Evolutionary conservation across 23 tunicate genomes (phyloP).

Genomic region (Trididemnum miniatum): DNA sequence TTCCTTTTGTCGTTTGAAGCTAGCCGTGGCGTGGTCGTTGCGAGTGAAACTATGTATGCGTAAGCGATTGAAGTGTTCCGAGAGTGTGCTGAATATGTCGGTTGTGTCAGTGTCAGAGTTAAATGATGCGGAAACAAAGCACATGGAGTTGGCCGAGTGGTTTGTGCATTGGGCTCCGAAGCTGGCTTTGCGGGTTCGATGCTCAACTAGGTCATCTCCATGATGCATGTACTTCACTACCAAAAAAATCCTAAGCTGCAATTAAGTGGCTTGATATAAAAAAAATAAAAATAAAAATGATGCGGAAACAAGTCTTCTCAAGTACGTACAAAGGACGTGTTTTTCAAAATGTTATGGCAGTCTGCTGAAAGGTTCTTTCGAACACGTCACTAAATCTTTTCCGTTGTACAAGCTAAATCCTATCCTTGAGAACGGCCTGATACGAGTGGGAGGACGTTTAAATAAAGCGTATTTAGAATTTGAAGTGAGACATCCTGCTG

Average conservation of each 20-base stretch:
- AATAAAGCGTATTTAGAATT: neutral
- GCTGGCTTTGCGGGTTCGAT: too few species aligned
- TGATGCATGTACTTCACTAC: too few species aligned
- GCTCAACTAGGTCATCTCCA: too few species aligned
- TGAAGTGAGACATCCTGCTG: conserved; percentile 15
- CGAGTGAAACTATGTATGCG: neutral
- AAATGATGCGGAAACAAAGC: too few species aligned
- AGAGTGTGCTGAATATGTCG: neutral
- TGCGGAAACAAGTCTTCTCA: neutral
- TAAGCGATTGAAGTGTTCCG: neutral
- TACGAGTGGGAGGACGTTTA: conserved; percentile 13
- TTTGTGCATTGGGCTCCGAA: too few species aligned
- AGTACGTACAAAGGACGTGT: neutral
- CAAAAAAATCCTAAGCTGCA: too few species aligned
- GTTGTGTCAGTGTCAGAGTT: neutral
- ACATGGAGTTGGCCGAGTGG: too few species aligned
- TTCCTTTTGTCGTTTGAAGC: neutral
- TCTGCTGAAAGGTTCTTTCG: neutral
- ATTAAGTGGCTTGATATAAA: too few species aligned
- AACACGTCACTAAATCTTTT: neutral
- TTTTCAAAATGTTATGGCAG: neutral
- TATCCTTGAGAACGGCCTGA: neutral
- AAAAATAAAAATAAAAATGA: too few species aligned
- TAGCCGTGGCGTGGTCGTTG: neutral
- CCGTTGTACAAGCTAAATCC: conserved; percentile 12